Evolutionary conservation across 2,888 invertebrate genomes (phyloP).

Genomic region (Antheraea assamensis): DNA sequence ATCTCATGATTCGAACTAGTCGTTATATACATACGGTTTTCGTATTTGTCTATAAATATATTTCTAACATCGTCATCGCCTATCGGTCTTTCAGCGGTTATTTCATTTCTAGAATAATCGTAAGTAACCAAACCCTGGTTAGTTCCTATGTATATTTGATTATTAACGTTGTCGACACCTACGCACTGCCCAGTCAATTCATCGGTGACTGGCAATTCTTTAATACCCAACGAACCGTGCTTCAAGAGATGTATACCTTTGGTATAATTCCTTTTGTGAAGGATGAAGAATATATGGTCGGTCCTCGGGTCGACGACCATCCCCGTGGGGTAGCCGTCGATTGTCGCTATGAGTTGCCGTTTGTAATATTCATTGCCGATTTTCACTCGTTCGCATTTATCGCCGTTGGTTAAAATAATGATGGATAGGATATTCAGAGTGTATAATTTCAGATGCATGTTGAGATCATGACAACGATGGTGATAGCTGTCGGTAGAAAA

Average conservation of each 20-base stretch:
- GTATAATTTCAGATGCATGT: constrained; percentile 38
- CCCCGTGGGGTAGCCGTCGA: constrained; percentile 72
- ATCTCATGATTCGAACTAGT: constrained; percentile 68
- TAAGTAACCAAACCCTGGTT: constrained; percentile 70
- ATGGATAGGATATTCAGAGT: constrained; percentile 37
- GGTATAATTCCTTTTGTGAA: constrained; percentile 72
- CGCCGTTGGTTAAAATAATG: constrained; percentile 37
- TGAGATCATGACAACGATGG: constrained; percentile 50
- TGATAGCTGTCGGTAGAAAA: constrained; percentile 3
- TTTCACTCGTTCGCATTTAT: constrained; percentile 69
- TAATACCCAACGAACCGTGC: constrained; percentile 69
- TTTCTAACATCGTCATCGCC: constrained; percentile 72
- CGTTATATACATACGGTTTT: constrained; percentile 71
- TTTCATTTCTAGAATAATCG: constrained; percentile 62
- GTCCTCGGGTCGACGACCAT: constrained; percentile 66
- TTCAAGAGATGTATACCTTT: constrained; percentile 70
- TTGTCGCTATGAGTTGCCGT: constrained; percentile 65
- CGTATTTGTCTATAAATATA: constrained; percentile 69
- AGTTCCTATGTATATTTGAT: constrained; percentile 68
- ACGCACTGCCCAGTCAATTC: constrained; percentile 70
- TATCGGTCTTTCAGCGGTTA: constrained; percentile 67
- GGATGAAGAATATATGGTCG: constrained; percentile 70
- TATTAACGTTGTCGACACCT: constrained; percentile 54
- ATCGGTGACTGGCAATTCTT: constrained; percentile 63
- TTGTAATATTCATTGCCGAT: constrained; percentile 70